Evolutionary conservation across 2,113 vertebrate species (phyloP).

Genomic region (Epinephelus fuscoguttatus): DNA sequence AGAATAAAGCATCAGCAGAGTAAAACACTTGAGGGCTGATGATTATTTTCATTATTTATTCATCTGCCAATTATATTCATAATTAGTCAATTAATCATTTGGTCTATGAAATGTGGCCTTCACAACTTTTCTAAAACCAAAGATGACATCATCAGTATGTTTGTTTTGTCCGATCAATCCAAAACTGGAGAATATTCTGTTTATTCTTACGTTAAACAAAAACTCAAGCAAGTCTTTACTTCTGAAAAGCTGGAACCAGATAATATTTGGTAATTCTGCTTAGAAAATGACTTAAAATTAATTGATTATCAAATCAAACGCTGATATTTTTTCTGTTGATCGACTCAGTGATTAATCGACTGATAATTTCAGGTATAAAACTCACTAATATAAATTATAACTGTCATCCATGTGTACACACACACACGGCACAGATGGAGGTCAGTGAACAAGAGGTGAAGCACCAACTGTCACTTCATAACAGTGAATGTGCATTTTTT

Average conservation of each 20-base stretch:
- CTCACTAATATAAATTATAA: background rate
- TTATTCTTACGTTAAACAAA: background rate
- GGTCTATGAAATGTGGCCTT: background rate
- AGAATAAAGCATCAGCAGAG: background rate
- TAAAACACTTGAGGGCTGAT: background rate
- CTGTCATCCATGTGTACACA: background rate
- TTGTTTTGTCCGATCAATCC: background rate
- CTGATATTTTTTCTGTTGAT: background rate
- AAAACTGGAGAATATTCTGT: background rate
- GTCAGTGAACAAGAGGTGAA: conserved; percentile 5
- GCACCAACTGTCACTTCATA: background rate
- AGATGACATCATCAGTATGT: background rate
- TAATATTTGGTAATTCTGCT: background rate
- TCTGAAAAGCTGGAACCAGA: background rate
- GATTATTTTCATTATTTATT: background rate
- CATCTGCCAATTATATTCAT: no score
- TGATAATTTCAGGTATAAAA: background rate
- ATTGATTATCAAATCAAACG: background rate
- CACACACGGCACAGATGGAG: conserved; percentile 14
- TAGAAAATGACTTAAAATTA: background rate
- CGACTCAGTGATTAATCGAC: background rate
- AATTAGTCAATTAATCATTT: no score
- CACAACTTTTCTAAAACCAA: background rate
- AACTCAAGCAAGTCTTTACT: background rate
- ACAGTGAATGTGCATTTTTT: conserved; percentile 3